Base-by-base conservation (phyloP, 2,888 invertebrate species). In the Leptopilina myrica region DNA sequence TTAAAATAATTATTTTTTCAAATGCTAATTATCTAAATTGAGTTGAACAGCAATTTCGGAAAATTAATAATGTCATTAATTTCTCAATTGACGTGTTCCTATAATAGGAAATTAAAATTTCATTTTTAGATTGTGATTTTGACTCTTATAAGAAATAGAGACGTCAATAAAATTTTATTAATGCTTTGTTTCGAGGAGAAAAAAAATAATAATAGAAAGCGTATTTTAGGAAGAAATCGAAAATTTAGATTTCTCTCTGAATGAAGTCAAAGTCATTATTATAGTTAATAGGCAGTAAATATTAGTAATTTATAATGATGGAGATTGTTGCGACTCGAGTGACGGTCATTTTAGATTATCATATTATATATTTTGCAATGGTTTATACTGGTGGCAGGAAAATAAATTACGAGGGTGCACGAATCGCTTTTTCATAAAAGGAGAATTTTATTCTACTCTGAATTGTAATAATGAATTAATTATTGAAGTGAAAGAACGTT, bases 321-420 rank as follows among this genome's bases (percentile, higher is more conserved):
- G 26, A 73, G 56, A 56, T 73, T 73, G 33, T 56, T 33, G n/a
- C 33, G n/a, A 53, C 73, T 53, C 14, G 56, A 73, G 33, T 73
- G 53, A 56, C 73, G 46, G 15, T n/a, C n/a, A 33, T 73, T 33
- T 40, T 53, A 20, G 56, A 73, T 73, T 73, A 73, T 73, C 73
- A 73, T 73, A 73, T 73, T 56, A 73, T 73, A 20, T 20, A 73
- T 20, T 73, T 33, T 73, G 53, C 53, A 56, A 73, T 73, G n/a
- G 33, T 43, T 69, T 69, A 20, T 53, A 26, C 33, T 33, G n/a
- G 56, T 20, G 20, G n/a, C 53, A 73, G 53, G 73, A 73, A 73
- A 73, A 73, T 73, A 73, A 73, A 73, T 73, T 56, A 33, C 33
- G n/a, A 73, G 14, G 33, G 67, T 49, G 53, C n/a, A 7, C 53